Evolutionary conservation across 1,140 invertebrate genomes (phyloP), one percentile per base, ranked within the genome.

Genomic region (Drosophila triauraria): DNA sequence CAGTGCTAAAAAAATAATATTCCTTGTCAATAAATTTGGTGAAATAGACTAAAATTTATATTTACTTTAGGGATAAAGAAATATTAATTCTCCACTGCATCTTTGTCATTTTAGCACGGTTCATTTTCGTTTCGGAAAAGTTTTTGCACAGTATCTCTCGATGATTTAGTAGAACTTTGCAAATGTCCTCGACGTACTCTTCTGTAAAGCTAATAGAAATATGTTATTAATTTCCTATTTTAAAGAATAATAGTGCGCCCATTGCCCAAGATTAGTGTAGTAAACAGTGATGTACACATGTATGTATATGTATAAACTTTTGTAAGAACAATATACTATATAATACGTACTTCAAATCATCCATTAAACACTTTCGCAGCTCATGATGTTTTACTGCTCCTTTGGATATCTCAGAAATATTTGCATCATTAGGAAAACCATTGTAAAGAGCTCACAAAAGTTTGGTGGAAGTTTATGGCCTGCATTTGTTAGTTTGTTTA

Each of bases 1-100:
- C 60, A 46, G 82, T 58, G 32, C 86, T 91, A 51, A n/a, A 70
- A 70, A 32, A 27, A 20, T 20, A 12, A 20, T 43, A n/a, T 4
- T 12, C 38, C 3, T 27, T 30, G 1, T 59, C 40, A 48, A 35
- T 13, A 43, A 46, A 25, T 40, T 4, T 0, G 23, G 12, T 12
- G 15, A 12, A n/a, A 8, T 8, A 27, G 46, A 20, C 53, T 1
- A 25, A 12, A 15, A 7, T 3, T 38, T 40, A 20, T 57, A 70
- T 78, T 59, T 74, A 93, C 92, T 77, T 76, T 20, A 91, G 75
- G 6, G 51, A 59, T 23, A 93, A 44, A 8, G 92, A 93, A 42
- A 93, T 91, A 44, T 93, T 93, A 13, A 93, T 93, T 15, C 92
- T 80, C 92, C 92, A 93, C 47, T 93, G 90, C 54, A 93, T 47